Base-by-base conservation (phyloP, 2,888 invertebrate genomes). In the Leptogaster cylindrica region DNA sequence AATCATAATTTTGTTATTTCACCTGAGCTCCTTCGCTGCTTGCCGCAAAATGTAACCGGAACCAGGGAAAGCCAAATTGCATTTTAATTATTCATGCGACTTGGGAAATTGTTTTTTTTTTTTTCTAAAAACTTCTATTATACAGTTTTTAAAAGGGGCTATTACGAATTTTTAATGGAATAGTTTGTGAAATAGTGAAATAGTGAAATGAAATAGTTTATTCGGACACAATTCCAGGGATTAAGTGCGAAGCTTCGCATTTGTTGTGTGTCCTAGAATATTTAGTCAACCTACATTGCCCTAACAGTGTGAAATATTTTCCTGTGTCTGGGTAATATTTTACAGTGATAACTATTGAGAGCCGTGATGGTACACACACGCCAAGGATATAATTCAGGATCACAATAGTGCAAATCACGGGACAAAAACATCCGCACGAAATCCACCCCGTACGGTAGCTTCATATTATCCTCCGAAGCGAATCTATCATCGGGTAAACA, bases 31-130 rank as follows among this genome's bases (percentile, higher is more conserved):
- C 23, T 55, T 55, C 36, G 55, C 20, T 7, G 18, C 18, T 27
- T 16, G 33, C 27, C 33, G 33, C 44, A 3, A 41, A 41, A 1
- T 18, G 14, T 18, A 2, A 8, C 14, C 18, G 31, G 52, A 16
- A 18, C 33, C 52, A n/a, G 39, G 16, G 36, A 36, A 27, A 55
- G 39, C 39, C 36, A 14, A 55, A 55, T 55, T 55, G 55, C 55
- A 55, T 55, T 36, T 55, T 55, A 55, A 55, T 55, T 55, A 55
- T 55, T 55, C 55, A 55, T 12, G n/a, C n/a, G n/a, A n/a, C n/a
- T n/a, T n/a, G n/a, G n/a, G n/a, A n/a, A n/a, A n/a, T n/a, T n/a
- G n/a, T n/a, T n/a, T n/a, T n/a, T n/a, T n/a, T n/a, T n/a, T n/a
- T n/a, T n/a, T n/a, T n/a, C n/a, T n/a, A n/a, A n/a, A n/a, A n/a